Conservation (phyloP, 2,113 vertebrate genomes). For the Coptodon rendalli region DNA sequence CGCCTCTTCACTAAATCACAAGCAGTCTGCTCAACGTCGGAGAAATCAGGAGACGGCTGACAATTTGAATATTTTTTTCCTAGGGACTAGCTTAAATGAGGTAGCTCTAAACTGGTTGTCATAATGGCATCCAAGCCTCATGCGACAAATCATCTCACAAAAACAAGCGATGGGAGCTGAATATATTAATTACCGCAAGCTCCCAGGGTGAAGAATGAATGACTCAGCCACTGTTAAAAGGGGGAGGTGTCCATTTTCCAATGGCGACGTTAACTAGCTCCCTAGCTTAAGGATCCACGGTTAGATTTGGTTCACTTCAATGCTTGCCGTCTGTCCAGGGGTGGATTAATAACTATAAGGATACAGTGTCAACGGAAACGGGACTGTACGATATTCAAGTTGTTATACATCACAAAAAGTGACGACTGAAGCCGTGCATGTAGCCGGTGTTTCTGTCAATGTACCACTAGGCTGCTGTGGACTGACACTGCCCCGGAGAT, state of each 20-base stretch:
- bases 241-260: constrained; percentile 63
- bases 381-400: neutral
- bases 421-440: neutral
- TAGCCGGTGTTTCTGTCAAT: neutral
- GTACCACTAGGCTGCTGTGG: neutral
- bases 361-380: neutral
- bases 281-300: neutral
- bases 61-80: neutral
- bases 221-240: constrained; percentile 38
- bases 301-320: neutral
- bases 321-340: neutral
- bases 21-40: too few species aligned
- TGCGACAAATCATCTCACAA: too few species aligned
- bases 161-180: neutral
- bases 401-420: neutral
- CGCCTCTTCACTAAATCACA: neutral
- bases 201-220: constrained; percentile 36
- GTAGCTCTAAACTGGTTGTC: neutral
- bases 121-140: neutral
- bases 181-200: neutral
- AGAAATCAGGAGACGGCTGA: neutral
- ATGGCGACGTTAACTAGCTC: constrained; percentile 3
- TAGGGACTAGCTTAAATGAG: neutral
- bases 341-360: too few species aligned
- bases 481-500: neutral